Base-by-base conservation (phyloP, 1,140 invertebrate species). In the Drosophila grimshawi region DNA sequence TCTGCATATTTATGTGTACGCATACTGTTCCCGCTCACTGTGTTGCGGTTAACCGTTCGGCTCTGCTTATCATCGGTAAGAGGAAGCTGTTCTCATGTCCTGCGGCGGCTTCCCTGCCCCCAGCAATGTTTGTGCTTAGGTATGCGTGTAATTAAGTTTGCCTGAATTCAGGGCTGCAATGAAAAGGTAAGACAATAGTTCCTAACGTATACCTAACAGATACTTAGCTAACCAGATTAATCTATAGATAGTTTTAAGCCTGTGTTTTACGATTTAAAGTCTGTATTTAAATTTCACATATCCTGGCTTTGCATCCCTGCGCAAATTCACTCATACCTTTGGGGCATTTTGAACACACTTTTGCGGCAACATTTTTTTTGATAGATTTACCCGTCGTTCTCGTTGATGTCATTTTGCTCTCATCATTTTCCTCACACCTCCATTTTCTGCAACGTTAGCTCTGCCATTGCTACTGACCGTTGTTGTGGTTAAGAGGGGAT, bases 121-220 rank as follows among this genome's bases (percentile, higher is more conserved):
- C 30, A 11, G 4, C 45, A 6, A 49, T 63, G 57, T 11, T 45
- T 56, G 69, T 86, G 78, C 67, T 68, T 76, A 86, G 77, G 69
- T 68, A 68, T 82, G 83, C 80, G 72, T 80, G 65, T 88, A 86
- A 88, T 86, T 83, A 76, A 88, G 77, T 88, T 88, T 63, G 68
- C 80, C 37, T 66, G 76, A 52, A 11, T 49, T 48, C 43, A 35
- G 43, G 53, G 27, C 43, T 11, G 45, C 5, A 27, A 6, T 6
- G 3, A 7, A 48, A n/a, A 8, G 49, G n/a, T 0, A 4, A 4
- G 3, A 8, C 48, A 8, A 6, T 19, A 19, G 19, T 19, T 19
- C 19, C 19, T 19, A 19, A 19, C 19, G 2, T 19, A 19, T 19
- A 19, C 19, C 19, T 19, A 19, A 19, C 19, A 19, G 19, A 19